Conservation (phyloP, 2,797 vertebrate species). For the Tauraco hartlaubi region DNA sequence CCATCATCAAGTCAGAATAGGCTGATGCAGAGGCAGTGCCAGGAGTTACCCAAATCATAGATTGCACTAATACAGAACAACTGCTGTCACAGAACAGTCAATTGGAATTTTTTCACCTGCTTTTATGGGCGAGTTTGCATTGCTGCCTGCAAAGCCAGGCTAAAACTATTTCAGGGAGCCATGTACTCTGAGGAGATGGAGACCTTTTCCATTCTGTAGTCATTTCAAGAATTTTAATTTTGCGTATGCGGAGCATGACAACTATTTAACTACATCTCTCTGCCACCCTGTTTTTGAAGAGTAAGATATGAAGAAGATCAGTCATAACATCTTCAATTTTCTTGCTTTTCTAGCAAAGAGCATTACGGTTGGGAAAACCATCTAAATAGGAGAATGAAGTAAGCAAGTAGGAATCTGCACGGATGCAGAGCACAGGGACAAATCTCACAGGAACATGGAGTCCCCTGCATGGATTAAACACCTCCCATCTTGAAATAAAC, state of each 20-base stretch:
- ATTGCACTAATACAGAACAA: background rate
- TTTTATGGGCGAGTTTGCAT: background rate
- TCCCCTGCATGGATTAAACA: background rate
- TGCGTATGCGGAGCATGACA: too few species aligned
- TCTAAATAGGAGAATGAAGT: background rate
- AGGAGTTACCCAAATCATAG: background rate
- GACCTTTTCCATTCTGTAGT: background rate
- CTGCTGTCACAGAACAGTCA: background rate
- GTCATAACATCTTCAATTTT: background rate
- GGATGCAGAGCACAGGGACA: background rate
- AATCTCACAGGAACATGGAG: background rate
- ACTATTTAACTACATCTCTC: background rate
- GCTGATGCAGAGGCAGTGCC: background rate
- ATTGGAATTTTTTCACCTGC: too few species aligned
- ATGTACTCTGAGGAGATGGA: background rate
- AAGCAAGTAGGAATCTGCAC: background rate
- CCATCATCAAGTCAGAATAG: background rate
- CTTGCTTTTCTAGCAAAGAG: background rate
- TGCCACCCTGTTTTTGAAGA: background rate
- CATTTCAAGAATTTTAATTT: background rate
- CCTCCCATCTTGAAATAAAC: background rate
- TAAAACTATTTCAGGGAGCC: background rate
- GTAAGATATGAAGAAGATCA: background rate
- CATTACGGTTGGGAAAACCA: background rate
- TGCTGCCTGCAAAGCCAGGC: background rate